These are phyloP conservation scores for Leptura quadrifasciata DNA, from an alignment of 2,888 invertebrate genomes.

Conservation along the genomic window DNA sequence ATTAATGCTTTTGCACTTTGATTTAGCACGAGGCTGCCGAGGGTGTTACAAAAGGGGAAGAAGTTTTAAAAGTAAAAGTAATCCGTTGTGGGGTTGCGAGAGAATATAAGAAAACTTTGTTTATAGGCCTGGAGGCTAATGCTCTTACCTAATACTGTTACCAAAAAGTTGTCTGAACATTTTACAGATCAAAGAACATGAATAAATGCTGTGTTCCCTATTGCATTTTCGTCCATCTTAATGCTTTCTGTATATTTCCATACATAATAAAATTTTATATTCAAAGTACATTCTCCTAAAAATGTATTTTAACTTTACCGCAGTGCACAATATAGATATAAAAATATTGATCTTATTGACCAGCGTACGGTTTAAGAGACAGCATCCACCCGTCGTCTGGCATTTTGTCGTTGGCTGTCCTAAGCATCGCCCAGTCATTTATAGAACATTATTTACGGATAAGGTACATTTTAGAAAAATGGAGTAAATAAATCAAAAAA, in stretches of 20 bases:
- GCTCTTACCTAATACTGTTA: slow-evolving; percentile 4
- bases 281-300: neutral
- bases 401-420: too few species aligned
- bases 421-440: too few species aligned
- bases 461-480: too few species aligned
- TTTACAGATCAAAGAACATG: slow-evolving; percentile 3
- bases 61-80: slow-evolving; percentile 2
- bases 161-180: neutral
- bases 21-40: neutral
- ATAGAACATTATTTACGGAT: too few species aligned
- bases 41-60: slow-evolving; percentile 1
- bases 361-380: too few species aligned
- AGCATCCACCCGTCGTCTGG: too few species aligned
- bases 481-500: too few species aligned
- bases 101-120: slow-evolving; percentile 27
- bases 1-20: slow-evolving; percentile 6
- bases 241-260: neutral
- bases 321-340: too few species aligned
- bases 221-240: neutral
- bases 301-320: too few species aligned
- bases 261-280: neutral
- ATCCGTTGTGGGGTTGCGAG: neutral
- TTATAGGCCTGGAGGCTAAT: slow-evolving; percentile 17
- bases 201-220: neutral
- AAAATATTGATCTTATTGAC: too few species aligned